phyloP scores from a whole-genome alignment of 2,113 vertebrate genomes.

The Limanda limanda region DNA sequence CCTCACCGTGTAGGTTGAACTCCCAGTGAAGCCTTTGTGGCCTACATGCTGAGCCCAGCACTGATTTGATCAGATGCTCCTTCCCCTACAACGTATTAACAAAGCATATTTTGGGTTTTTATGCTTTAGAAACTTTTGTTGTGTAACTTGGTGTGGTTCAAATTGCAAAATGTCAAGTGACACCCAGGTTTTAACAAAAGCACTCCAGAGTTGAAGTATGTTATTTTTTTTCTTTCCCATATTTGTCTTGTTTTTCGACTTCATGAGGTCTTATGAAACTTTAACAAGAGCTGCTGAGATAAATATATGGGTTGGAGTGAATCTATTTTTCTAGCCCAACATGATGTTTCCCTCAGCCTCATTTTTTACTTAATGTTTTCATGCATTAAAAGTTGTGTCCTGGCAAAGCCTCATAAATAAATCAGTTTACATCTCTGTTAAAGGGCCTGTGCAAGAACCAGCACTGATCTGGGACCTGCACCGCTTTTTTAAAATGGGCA shows the following conservation, averaged over 20 bases:
- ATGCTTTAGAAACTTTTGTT: too few species aligned
- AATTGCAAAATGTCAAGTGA: too few species aligned
- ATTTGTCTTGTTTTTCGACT: too few species aligned
- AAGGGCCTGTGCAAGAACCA: slow-evolving; percentile 16
- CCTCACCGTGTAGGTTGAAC: slow-evolving; percentile 9
- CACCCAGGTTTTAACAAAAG: too few species aligned
- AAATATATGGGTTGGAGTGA: background rate
- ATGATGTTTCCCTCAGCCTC: background rate
- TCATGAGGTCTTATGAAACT: background rate
- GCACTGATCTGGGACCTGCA: slow-evolving; percentile 19
- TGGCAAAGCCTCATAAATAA: slow-evolving; percentile 34
- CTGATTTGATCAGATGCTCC: slow-evolving; percentile 7
- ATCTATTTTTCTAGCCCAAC: background rate
- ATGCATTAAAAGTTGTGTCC: slow-evolving; percentile 21
- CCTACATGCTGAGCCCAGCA: background rate
- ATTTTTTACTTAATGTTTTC: slow-evolving; percentile 28
- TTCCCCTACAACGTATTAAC: background rate
- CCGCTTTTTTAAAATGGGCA: slow-evolving; percentile 3
- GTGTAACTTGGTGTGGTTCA: too few species aligned
- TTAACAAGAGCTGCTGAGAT: background rate
- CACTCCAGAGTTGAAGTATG: too few species aligned
- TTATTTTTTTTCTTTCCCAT: too few species aligned
- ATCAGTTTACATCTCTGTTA: slow-evolving; percentile 8
- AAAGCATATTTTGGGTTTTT: background rate
- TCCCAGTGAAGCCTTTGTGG: background rate